A percentile compares a stretch with the other conserved stretches of the same genome.
phyloP scores from a whole-genome alignment of 2,888 invertebrate genomes.

The Erebia aethiops region DNA sequence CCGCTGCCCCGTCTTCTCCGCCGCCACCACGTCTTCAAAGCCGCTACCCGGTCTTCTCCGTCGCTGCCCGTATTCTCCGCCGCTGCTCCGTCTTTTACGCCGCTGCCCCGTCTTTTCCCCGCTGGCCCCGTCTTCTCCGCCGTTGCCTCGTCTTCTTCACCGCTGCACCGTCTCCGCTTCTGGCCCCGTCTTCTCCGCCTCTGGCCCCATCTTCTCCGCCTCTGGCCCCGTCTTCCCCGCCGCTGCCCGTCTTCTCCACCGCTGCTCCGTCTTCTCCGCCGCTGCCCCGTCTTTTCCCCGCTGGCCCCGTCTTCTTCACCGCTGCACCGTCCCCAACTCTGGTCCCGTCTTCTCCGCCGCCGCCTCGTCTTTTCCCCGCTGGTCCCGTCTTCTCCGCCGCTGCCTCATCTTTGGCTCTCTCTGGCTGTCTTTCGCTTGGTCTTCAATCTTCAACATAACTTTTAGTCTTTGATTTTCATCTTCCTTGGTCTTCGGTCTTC shows the following conservation, averaged over 20 bases:
- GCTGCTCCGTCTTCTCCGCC: not conserved
- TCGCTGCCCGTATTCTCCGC: too few relatives aligned
- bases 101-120: too few relatives aligned
- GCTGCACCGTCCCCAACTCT: too few relatives aligned
- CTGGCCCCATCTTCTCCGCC: slow-evolving; percentile 28
- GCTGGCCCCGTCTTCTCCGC: too few relatives aligned
- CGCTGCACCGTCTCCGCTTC: too few relatives aligned
- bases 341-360: not conserved
- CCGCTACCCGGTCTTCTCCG: too few relatives aligned
- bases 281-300: not conserved
- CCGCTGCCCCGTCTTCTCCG: too few relatives aligned
- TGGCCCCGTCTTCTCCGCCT: slow-evolving; percentile 26
- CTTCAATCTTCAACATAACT: too few relatives aligned
- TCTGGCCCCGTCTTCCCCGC: slow-evolving; percentile 11
- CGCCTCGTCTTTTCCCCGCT: not conserved
- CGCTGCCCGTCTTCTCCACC: slow-evolving; percentile 23
- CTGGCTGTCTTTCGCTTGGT: not conserved
- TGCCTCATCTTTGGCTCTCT: not conserved
- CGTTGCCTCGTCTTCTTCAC: too few relatives aligned
- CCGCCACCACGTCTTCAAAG: too few relatives aligned
- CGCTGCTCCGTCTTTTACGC: too few relatives aligned
- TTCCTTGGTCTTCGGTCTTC: slow-evolving; percentile 15
- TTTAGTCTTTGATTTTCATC: slow-evolving; percentile 18
- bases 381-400: not conserved
- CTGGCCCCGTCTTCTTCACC: not conserved